Evolutionary conservation across 2,113 vertebrate genomes (phyloP).

Genomic region (Pteronura brasiliensis): DNA sequence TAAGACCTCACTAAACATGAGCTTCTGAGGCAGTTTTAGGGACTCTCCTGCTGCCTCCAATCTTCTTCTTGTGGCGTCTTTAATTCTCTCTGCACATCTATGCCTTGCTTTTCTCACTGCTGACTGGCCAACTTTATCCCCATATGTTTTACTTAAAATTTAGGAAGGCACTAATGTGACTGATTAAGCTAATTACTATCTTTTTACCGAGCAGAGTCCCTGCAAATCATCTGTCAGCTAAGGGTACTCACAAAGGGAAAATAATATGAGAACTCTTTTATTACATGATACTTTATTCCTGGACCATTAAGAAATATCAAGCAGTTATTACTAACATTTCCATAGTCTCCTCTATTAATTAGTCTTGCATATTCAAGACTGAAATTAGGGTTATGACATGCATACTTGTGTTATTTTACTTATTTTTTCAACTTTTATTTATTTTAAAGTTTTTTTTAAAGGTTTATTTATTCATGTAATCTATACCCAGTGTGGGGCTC

Average conservation of each 20-base stretch:
- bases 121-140: background rate
- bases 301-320: background rate
- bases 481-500: background rate
- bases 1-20: background rate
- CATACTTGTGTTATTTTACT: background rate
- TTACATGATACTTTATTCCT: background rate
- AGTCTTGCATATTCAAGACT: conserved; percentile 16
- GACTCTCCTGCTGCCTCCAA: background rate
- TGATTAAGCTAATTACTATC: background rate
- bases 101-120: background rate
- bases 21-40: background rate
- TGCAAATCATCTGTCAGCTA: background rate
- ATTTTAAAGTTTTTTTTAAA: background rate
- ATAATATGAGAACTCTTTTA: background rate
- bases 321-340: conserved; percentile 20
- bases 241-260: background rate
- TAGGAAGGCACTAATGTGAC: background rate
- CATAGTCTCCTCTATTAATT: background rate
- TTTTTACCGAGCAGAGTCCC: background rate
- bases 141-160: background rate
- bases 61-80: background rate
- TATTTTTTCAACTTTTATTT: background rate
- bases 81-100: background rate
- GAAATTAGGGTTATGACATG: background rate
- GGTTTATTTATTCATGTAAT: background rate